These are phyloP conservation scores for Fissipunctia ypsillon DNA, from an alignment of 2,888 invertebrate genomes.

Conservation along the genomic window DNA sequence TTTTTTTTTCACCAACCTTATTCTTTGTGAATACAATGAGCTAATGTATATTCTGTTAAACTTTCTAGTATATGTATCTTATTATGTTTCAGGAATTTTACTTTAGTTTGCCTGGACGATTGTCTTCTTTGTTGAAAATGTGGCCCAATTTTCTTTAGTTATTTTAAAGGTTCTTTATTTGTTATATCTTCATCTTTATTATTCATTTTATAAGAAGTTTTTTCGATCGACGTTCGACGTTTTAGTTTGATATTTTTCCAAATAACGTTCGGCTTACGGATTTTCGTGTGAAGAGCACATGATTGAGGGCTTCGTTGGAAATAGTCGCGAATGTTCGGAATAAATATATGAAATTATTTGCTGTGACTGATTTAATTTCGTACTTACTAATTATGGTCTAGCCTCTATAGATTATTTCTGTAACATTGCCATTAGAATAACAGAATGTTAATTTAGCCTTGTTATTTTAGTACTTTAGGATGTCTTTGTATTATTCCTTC, in stretches of 20 bases:
- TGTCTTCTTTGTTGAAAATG: constrained; percentile 34
- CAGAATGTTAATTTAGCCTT: not conserved
- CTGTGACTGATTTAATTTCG: not conserved
- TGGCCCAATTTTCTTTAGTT: constrained; percentile 42
- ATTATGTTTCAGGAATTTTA: constrained; percentile 49
- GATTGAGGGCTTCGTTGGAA: constrained; percentile 4
- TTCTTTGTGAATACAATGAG: constrained; percentile 70
- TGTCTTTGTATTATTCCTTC: not conserved
- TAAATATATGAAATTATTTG: not conserved
- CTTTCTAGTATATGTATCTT: constrained; percentile 63
- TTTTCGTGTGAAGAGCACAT: constrained; percentile 14
- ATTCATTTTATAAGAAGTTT: constrained; percentile 42
- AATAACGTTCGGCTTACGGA: constrained; percentile 14
- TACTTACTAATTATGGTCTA: not conserved
- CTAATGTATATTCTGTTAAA: constrained; percentile 70
- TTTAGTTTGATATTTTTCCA: constrained; percentile 38
- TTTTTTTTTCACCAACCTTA: constrained; percentile 61
- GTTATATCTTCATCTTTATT: constrained; percentile 43
- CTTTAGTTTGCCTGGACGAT: constrained; percentile 12
- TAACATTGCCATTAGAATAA: no score
- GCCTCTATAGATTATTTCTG: not conserved
- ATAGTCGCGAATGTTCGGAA: not conserved
- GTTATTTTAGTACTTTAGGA: not conserved
- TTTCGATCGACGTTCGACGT: constrained; percentile 35
- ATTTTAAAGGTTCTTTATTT: constrained; percentile 32